A percentile compares a stretch with the other conserved stretches of the same genome.
These are phyloP conservation scores for Chymomyza costata DNA, from an alignment of 1,140 invertebrate genomes.

Conservation along the genomic window DNA sequence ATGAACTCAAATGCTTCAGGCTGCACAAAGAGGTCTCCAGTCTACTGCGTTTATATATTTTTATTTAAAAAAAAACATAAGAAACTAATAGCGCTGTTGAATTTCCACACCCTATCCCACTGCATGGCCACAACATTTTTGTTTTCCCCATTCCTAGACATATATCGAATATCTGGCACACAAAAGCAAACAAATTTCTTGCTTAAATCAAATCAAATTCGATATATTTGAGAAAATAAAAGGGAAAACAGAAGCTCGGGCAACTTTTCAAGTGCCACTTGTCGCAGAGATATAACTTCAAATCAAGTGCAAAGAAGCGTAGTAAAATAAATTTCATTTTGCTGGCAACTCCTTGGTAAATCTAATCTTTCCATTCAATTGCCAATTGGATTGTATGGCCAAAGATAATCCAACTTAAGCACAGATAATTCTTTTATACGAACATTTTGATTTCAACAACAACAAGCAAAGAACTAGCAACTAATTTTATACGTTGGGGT, in stretches of 20 bases:
- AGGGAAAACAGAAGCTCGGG: conserved; percentile 22
- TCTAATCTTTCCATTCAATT: conserved; percentile 69
- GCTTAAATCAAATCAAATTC: conserved; percentile 52
- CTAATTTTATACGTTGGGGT: conserved; percentile 41
- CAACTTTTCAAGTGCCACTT: conserved; percentile 50
- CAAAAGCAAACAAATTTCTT: conserved; percentile 23
- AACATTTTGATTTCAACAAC: conserved; percentile 61
- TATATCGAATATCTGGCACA: too few species aligned
- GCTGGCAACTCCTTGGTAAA: conserved; percentile 35
- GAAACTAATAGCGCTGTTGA: too few species aligned
- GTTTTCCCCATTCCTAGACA: too few species aligned
- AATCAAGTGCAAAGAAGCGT: conserved; percentile 14
- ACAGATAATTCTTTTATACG: conserved; percentile 71
- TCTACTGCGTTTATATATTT: too few species aligned
- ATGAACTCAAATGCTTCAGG: too few species aligned
- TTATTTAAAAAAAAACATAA: too few species aligned
- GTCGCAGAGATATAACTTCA: conserved; percentile 20
- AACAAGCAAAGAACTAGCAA: conserved; percentile 36
- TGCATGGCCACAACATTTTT: too few species aligned
- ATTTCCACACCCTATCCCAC: too few species aligned
- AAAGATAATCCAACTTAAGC: conserved; percentile 69
- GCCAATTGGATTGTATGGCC: conserved; percentile 63
- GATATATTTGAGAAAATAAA: conserved; percentile 39
- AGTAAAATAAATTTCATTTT: conserved; percentile 43
- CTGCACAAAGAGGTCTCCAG: too few species aligned